Conservation (phyloP, 2,113 vertebrate species). For the Seriola rivoliana region DNA sequence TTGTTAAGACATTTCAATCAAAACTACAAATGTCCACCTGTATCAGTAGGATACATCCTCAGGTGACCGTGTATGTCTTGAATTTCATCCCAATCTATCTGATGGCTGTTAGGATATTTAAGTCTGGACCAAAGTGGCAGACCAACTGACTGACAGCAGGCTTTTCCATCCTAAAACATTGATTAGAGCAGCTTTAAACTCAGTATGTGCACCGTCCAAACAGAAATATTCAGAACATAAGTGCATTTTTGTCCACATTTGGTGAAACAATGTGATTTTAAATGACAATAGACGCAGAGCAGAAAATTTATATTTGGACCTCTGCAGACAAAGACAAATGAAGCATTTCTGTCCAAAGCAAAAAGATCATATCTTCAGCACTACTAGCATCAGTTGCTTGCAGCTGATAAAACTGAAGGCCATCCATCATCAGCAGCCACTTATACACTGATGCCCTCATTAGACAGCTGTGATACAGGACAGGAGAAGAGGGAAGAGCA, state of each 20-base stretch:
- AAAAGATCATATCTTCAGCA: slow-evolving; percentile 38
- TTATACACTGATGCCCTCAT: slow-evolving; percentile 72
- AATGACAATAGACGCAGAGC: neutral
- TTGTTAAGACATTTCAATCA: neutral
- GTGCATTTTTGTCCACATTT: neutral
- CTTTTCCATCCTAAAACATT: neutral
- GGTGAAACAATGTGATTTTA: neutral
- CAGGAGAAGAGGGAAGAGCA: slow-evolving; percentile 55
- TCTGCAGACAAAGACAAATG: slow-evolving; percentile 37
- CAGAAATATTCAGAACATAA: neutral
- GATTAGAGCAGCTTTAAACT: slow-evolving; percentile 12
- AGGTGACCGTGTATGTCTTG: neutral
- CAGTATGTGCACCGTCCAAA: neutral
- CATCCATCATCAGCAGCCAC: slow-evolving; percentile 73
- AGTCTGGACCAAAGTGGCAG: neutral
- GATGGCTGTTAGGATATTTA: neutral
- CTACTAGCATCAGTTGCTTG: slow-evolving; percentile 46
- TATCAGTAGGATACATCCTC: neutral
- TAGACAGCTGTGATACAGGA: slow-evolving; percentile 77
- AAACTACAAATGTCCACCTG: neutral
- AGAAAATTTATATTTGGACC: slow-evolving; percentile 22
- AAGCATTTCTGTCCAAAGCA: slow-evolving; percentile 25
- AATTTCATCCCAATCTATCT: neutral
- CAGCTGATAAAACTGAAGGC: slow-evolving; percentile 68
- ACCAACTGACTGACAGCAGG: neutral